These are phyloP conservation scores for Fregetta grallaria DNA, from an alignment of 2,113 vertebrate genomes.

Conservation along the genomic window DNA sequence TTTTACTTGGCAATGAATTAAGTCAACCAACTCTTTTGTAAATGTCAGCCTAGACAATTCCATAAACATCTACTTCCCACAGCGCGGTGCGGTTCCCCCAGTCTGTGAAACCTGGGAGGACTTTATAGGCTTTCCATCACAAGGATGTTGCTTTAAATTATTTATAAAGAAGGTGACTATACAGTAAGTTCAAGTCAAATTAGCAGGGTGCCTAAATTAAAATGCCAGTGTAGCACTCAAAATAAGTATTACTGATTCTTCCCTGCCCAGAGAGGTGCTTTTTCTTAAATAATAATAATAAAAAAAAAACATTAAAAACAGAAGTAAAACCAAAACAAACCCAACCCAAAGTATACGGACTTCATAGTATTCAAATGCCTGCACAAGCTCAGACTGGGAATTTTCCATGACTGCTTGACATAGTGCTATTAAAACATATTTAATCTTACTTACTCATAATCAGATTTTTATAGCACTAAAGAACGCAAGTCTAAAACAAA, in stretches of 20 bases:
- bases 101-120: background rate
- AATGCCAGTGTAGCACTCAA: background rate
- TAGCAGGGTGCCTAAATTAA: background rate
- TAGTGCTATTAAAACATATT: slow-evolving; percentile 3
- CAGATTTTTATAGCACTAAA: slow-evolving; percentile 17
- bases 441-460: background rate
- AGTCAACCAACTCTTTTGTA: background rate
- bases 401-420: slow-evolving; percentile 24
- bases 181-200: background rate
- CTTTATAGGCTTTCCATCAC: background rate
- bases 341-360: background rate
- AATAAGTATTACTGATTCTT: background rate
- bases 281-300: background rate
- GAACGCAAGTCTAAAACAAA: background rate
- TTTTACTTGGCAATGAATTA: background rate
- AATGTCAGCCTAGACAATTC: background rate
- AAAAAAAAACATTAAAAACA: background rate
- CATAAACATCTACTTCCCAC: background rate
- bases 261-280: background rate
- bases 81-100: background rate
- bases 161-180: background rate
- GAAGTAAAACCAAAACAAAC: background rate
- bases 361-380: background rate
- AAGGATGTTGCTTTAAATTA: background rate
- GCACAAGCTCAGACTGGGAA: background rate